These are phyloP conservation scores for Dryoscopus gambensis DNA, from an alignment of 2,113 vertebrate species.

Conservation along the genomic window DNA sequence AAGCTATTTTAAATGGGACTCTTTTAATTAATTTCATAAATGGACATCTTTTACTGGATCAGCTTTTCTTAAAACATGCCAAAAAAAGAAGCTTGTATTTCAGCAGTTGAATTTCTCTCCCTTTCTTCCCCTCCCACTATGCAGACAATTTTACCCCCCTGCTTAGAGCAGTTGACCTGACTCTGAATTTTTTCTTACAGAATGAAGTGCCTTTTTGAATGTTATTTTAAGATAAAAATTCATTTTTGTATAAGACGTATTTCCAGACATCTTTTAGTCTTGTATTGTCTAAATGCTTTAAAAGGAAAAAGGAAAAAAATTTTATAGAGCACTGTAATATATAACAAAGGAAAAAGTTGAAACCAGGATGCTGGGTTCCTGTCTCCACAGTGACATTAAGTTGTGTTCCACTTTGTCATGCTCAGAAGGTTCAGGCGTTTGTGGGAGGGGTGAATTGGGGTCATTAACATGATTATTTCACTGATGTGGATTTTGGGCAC, in stretches of 20 bases:
- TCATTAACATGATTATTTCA: neutral
- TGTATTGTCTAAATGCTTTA: constrained; percentile 79
- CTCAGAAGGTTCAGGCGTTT: neutral
- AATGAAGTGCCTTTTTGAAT: constrained; percentile 98
- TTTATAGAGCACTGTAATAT: constrained; percentile 81
- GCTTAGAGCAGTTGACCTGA: constrained; percentile 82
- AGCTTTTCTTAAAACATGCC: constrained; percentile 81
- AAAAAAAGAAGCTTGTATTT: constrained; percentile 81
- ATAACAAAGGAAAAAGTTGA: constrained; percentile 53
- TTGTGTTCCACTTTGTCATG: neutral
- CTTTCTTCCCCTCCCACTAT: constrained; percentile 68
- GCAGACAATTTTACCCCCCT: constrained; percentile 74
- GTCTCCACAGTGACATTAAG: constrained; percentile 59
- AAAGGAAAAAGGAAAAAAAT: constrained; percentile 72
- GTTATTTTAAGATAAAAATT: constrained; percentile 85
- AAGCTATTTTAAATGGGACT: constrained; percentile 78
- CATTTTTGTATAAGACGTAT: constrained; percentile 88
- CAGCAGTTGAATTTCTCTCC: constrained; percentile 63
- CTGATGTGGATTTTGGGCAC: constrained; percentile 1
- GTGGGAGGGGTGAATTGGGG: neutral
- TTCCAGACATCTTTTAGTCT: constrained; percentile 86
- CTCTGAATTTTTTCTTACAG: constrained; percentile 87
- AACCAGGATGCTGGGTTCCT: constrained; percentile 64
- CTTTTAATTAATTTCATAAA: constrained; percentile 81
- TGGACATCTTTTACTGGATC: constrained; percentile 73